These are phyloP conservation scores for Pandemis cinnamomeana DNA, from an alignment of 2,888 invertebrate species.

Conservation along the genomic window DNA sequence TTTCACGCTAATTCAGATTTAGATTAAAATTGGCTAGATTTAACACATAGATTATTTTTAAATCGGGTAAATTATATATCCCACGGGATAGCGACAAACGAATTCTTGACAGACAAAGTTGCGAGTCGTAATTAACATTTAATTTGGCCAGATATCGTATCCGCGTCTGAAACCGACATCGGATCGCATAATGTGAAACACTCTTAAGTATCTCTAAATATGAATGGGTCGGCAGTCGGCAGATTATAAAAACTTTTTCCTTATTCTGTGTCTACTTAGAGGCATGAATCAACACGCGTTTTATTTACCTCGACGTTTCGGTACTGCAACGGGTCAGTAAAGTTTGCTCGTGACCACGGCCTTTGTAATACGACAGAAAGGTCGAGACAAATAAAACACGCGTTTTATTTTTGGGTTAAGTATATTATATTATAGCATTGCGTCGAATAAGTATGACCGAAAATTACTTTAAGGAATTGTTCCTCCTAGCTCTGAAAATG, in stretches of 20 bases:
- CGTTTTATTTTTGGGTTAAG: not conserved
- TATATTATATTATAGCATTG: not conserved
- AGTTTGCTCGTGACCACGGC: conserved; percentile 8
- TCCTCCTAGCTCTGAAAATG: not conserved
- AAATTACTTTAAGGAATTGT: not conserved
- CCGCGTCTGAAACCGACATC: too few relatives aligned
- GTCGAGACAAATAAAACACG: conserved; percentile 7
- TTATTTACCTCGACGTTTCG: conserved; percentile 3
- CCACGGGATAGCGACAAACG: too few relatives aligned
- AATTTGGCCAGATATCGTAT: too few relatives aligned
- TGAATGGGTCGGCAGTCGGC: too few relatives aligned
- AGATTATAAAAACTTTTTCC: not conserved
- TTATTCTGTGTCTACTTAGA: not conserved
- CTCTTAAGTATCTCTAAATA: too few relatives aligned
- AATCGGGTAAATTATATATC: too few relatives aligned
- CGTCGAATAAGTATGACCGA: not conserved
- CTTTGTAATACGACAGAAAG: conserved; percentile 1
- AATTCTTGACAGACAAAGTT: too few relatives aligned
- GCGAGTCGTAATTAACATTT: too few relatives aligned
- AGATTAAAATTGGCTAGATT: too few relatives aligned
- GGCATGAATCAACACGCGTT: not conserved
- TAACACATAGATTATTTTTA: too few relatives aligned
- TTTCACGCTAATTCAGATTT: too few relatives aligned
- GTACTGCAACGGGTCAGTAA: not conserved
- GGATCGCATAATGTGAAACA: too few relatives aligned